A percentile compares a stretch with the other conserved stretches of the same genome.
These are phyloP conservation scores for Pedicia rivosa DNA, from an alignment of 2,888 invertebrate genomes.

Conservation along the genomic window DNA sequence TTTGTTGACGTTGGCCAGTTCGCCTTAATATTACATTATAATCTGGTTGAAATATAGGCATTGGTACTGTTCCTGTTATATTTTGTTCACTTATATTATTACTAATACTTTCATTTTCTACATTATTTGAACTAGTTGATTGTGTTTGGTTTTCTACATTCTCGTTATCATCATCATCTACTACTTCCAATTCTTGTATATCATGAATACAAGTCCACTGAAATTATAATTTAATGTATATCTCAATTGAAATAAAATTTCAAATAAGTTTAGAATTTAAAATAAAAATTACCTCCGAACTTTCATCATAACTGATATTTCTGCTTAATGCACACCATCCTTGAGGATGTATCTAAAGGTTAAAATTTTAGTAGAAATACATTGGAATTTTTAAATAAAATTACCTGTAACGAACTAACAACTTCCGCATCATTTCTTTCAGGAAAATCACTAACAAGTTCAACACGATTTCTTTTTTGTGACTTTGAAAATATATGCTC, in stretches of 20 bases:
- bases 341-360: constrained; percentile 64
- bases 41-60: too few species aligned
- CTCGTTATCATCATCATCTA: constrained; percentile 22
- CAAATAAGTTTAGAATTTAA: not conserved
- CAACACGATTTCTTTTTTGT: constrained; percentile 67
- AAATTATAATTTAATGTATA: constrained; percentile 4
- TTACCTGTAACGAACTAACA: constrained; percentile 67
- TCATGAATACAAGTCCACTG: constrained; percentile 92
- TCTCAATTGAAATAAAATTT: not conserved
- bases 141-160: not conserved
- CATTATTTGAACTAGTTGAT: not conserved
- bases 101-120: too few species aligned
- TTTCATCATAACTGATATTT: constrained; percentile 72
- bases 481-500: constrained; percentile 64
- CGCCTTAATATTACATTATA: too few species aligned
- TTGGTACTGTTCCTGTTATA: too few species aligned
- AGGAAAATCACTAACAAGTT: constrained; percentile 84
- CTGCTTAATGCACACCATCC: constrained; percentile 81
- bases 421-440: constrained; percentile 73
- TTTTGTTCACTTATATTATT: too few species aligned
- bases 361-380: not conserved
- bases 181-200: constrained; percentile 50
- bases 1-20: not conserved
- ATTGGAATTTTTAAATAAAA: constrained; percentile 2
- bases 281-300: constrained; percentile 49